These are phyloP conservation scores for Andrena camellia DNA, from an alignment of 2,888 invertebrate genomes.

Conservation along the genomic window DNA sequence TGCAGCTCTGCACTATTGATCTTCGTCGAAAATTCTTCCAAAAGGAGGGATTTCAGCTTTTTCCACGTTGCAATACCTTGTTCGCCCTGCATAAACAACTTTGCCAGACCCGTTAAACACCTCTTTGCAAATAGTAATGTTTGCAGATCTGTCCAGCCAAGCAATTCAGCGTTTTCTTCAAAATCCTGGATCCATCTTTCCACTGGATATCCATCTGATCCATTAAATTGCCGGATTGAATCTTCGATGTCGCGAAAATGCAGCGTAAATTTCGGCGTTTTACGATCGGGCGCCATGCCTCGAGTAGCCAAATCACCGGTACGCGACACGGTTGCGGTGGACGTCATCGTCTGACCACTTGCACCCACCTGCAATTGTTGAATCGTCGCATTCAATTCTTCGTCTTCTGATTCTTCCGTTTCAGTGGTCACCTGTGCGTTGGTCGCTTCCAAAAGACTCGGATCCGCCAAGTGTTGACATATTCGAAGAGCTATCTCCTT, in stretches of 20 bases:
- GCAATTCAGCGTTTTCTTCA: slow-evolving; percentile 17
- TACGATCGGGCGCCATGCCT: too few species aligned
- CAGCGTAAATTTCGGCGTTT: background rate
- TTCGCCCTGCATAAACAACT: slow-evolving; percentile 18
- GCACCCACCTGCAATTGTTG: too few species aligned
- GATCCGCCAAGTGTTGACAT: too few species aligned
- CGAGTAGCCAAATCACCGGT: too few species aligned
- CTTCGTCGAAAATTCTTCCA: slow-evolving; percentile 5
- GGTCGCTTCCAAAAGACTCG: too few species aligned
- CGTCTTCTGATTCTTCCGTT: too few species aligned
- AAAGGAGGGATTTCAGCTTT: background rate
- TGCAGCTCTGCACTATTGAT: slow-evolving; percentile 21
- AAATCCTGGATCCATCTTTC: slow-evolving; percentile 19
- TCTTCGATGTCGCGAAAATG: slow-evolving; percentile 27
- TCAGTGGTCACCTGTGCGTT: too few species aligned
- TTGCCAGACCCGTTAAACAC: slow-evolving; percentile 9
- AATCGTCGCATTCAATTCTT: too few species aligned
- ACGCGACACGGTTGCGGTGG: too few species aligned
- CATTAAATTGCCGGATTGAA: slow-evolving; percentile 9
- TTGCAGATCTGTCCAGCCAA: slow-evolving; percentile 22
- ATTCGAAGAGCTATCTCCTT: too few species aligned
- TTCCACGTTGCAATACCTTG: slow-evolving; percentile 5
- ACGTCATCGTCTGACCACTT: too few species aligned
- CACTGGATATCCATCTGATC: slow-evolving; percentile 20
- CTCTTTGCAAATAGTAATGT: slow-evolving; percentile 14